Conservation (phyloP, 1,140 invertebrate genomes). For the Drosophila punjabiensis region DNA sequence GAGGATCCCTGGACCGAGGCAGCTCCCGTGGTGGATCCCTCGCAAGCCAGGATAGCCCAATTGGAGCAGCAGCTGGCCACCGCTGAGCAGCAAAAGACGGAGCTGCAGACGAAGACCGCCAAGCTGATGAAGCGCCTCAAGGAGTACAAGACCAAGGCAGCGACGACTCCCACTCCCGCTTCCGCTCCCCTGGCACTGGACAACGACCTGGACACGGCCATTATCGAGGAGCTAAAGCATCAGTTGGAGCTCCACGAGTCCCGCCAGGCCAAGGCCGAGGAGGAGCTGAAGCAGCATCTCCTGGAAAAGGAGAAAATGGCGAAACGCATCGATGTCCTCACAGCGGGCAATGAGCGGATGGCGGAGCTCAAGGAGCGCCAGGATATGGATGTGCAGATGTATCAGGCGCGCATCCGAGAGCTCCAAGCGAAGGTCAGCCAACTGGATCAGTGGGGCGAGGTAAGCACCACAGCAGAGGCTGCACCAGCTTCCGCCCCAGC, state of each 20-base stretch:
- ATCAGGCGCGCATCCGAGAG: slow-evolving; percentile 90
- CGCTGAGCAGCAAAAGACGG: slow-evolving; percentile 87
- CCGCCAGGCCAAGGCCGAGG: slow-evolving; percentile 87
- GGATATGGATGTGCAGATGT: slow-evolving; percentile 90
- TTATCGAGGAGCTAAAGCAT: slow-evolving; percentile 90
- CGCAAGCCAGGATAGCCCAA: slow-evolving; percentile 86
- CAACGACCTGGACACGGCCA: slow-evolving; percentile 90
- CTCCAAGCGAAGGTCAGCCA: slow-evolving; percentile 87
- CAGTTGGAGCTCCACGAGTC: slow-evolving; percentile 89
- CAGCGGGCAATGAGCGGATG: slow-evolving; percentile 91
- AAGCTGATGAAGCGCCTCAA: slow-evolving; percentile 92
- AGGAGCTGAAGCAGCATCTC: slow-evolving; percentile 87
- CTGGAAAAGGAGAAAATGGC: slow-evolving; percentile 89
- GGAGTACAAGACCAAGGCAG: slow-evolving; percentile 88
- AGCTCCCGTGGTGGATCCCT: slow-evolving; percentile 38
- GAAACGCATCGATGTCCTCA: slow-evolving; percentile 91
- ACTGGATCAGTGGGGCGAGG: slow-evolving; percentile 87
- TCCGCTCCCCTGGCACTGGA: slow-evolving; percentile 15
- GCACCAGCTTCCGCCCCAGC: slow-evolving; percentile 4
- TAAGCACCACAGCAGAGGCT: background rate
- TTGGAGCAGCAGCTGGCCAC: slow-evolving; percentile 86
- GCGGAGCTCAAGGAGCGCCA: slow-evolving; percentile 92
- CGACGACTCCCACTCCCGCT: background rate
- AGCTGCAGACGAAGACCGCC: slow-evolving; percentile 88
- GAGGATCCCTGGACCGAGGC: slow-evolving; percentile 84